A percentile compares a stretch with the other conserved stretches of the same genome.
Conservation (phyloP, 2,113 vertebrate genomes). For the Recurvirostra avosetta region DNA sequence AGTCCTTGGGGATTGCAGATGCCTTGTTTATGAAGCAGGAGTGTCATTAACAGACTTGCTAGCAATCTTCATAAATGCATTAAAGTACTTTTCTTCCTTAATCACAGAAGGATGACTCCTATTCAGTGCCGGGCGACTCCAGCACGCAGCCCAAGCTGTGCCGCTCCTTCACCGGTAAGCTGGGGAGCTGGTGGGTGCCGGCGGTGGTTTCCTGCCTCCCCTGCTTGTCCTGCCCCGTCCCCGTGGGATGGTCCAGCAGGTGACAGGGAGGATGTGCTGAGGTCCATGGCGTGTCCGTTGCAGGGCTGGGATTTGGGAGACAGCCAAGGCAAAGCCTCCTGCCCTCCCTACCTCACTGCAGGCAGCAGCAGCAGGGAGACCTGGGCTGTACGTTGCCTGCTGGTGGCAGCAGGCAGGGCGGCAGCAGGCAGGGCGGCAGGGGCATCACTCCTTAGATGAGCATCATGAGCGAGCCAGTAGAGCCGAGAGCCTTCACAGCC, state of each 20-base stretch:
- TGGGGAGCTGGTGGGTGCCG: background rate
- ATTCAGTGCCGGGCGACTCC: background rate
- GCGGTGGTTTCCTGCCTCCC: background rate
- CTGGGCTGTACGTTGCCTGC: background rate
- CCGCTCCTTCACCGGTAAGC: conserved; percentile 55
- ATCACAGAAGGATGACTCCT: conserved; percentile 40
- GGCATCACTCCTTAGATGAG: background rate
- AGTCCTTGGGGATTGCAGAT: background rate
- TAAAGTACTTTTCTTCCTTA: background rate
- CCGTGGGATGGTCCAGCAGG: fast-evolving
- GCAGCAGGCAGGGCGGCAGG: background rate
- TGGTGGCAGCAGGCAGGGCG: background rate
- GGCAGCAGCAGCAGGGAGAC: background rate
- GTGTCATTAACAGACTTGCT: background rate
- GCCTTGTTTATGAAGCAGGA: background rate
- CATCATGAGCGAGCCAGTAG: background rate
- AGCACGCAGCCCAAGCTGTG: background rate
- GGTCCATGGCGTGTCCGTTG: fast-evolving
- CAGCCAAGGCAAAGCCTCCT: background rate
- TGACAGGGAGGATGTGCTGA: background rate
- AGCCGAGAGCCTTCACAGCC: background rate
- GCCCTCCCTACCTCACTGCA: background rate
- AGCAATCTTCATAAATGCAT: background rate
- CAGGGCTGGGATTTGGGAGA: background rate
- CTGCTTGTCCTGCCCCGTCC: background rate